Evolutionary conservation across 2,113 vertebrate genomes (phyloP).

Genomic region (Podarcis cretensis): DNA sequence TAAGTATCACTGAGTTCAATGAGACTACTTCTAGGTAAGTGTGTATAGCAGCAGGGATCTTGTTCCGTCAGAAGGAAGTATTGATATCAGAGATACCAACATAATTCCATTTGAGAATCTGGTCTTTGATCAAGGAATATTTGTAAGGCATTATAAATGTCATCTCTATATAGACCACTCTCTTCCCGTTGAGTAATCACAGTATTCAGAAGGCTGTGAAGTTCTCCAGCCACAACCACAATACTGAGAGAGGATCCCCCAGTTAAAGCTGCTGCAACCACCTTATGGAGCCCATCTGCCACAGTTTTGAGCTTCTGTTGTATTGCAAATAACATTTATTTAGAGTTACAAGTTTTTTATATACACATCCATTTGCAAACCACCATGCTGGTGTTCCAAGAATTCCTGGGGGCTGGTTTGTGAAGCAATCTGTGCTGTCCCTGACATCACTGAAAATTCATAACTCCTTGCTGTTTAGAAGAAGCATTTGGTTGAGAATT

Average conservation of each 20-base stretch:
- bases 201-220: neutral
- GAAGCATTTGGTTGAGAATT: conserved; percentile 69
- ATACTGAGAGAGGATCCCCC: neutral
- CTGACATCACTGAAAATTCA: conserved; percentile 65
- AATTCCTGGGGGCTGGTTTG: conserved; percentile 10
- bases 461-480: conserved; percentile 73
- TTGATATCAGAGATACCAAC: neutral
- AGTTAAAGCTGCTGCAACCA: neutral
- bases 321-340: neutral
- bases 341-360: neutral
- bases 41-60: neutral
- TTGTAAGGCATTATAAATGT: neutral
- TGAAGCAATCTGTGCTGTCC: neutral
- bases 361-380: neutral
- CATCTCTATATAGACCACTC: too few species aligned
- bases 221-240: neutral
- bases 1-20: neutral
- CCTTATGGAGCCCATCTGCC: neutral
- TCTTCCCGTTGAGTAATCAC: neutral
- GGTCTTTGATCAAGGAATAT: neutral
- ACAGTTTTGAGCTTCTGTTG: neutral
- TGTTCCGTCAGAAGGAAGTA: neutral
- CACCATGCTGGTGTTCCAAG: conserved; percentile 5
- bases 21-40: neutral
- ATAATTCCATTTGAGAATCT: neutral